Conservation (phyloP, 2,888 invertebrate species). For the Acronicta leporina region DNA sequence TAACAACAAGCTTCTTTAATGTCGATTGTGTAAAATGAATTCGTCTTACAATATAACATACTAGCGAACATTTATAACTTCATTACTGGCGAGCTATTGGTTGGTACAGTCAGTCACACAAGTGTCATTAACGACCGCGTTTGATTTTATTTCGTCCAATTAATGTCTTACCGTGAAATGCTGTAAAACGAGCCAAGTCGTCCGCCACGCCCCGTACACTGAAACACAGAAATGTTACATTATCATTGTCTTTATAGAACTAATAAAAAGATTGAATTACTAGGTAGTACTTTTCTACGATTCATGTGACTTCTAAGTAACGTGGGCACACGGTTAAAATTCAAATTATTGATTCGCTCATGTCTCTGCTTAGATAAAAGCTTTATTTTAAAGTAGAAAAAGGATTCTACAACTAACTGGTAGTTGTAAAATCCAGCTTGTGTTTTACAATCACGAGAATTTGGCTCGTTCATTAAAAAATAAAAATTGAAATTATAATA, state of each 20-base stretch:
- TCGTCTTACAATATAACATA: conserved; percentile 28
- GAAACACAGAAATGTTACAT: conserved; percentile 53
- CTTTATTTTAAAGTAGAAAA: too few relatives aligned
- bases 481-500: too few relatives aligned
- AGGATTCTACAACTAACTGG: too few relatives aligned
- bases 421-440: too few relatives aligned
- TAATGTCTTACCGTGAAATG: conserved; percentile 85
- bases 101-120: conserved; percentile 44
- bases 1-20: conserved; percentile 5
- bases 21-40: conserved; percentile 22
- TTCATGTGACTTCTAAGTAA: too few relatives aligned
- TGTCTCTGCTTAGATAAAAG: neutral
- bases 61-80: conserved; percentile 52
- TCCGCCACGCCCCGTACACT: conserved; percentile 70
- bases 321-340: too few relatives aligned
- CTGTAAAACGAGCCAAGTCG: conserved; percentile 75
- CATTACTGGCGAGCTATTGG: conserved; percentile 46
- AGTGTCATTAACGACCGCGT: conserved; percentile 61
- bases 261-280: neutral
- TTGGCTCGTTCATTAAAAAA: too few relatives aligned
- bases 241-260: conserved; percentile 5
- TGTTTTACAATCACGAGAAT: too few relatives aligned
- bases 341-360: too few relatives aligned
- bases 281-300: too few relatives aligned
- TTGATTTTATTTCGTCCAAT: conserved; percentile 83